phyloP scores from a whole-genome alignment of 2,113 vertebrate genomes.

The Nycticryphes semicollaris region DNA sequence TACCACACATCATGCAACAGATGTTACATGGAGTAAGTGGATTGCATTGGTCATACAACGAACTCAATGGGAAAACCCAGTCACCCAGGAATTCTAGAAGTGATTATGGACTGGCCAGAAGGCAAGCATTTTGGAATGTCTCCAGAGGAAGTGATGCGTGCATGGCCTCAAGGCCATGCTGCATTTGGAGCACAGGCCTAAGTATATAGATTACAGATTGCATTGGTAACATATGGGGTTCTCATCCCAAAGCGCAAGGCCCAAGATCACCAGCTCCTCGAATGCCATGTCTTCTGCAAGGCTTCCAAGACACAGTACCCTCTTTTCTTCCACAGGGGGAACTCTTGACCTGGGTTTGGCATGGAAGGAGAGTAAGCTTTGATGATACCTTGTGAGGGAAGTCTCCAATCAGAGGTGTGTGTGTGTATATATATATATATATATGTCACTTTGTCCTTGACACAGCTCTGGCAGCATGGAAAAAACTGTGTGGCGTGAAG shows the following conservation, averaged over 20 bases:
- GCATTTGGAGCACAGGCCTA: neutral
- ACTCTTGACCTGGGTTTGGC: neutral
- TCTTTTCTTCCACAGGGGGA: neutral
- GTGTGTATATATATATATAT: neutral
- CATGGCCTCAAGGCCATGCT: neutral
- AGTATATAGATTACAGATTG: neutral
- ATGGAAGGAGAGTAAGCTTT: neutral
- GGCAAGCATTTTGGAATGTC: no score
- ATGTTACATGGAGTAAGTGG: no score
- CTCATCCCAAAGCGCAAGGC: neutral
- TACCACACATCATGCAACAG: no score
- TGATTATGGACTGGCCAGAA: no score
- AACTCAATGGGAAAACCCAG: no score
- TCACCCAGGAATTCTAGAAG: no score
- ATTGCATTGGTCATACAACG: no score
- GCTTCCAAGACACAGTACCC: neutral
- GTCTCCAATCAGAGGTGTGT: neutral
- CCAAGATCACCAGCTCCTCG: neutral
- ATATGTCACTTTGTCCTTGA: no score
- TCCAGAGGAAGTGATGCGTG: no score
- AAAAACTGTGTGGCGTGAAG: rapidly evolving
- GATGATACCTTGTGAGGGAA: neutral
- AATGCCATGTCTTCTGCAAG: neutral
- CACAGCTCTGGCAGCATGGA: neutral
- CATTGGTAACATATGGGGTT: neutral